A percentile compares a stretch with the other conserved stretches of the same genome.
These are phyloP conservation scores for Yasuhikotakia modesta DNA, from an alignment of 2,797 vertebrate genomes.

Conservation along the genomic window DNA sequence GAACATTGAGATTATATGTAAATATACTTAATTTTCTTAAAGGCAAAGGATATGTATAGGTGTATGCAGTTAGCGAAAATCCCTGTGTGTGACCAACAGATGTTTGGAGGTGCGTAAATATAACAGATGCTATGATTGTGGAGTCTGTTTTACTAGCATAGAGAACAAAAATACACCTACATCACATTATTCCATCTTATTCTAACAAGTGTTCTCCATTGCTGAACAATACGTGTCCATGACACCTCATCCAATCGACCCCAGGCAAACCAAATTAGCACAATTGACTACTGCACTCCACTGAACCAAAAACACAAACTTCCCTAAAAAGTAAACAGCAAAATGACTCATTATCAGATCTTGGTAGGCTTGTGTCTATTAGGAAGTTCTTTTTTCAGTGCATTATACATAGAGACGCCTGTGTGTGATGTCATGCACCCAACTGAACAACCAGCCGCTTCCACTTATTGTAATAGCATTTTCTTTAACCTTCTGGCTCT, in stretches of 20 bases:
- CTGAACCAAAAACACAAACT: constrained; percentile 33
- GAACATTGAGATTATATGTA: too few species aligned
- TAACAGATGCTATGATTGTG: too few species aligned
- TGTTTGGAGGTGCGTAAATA: too few species aligned
- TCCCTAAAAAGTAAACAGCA: constrained; percentile 33
- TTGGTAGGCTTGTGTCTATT: constrained; percentile 47
- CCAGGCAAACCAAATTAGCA: neutral
- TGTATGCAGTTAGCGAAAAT: too few species aligned
- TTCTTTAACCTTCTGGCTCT: constrained; percentile 29
- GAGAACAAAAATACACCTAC: neutral
- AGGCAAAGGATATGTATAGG: too few species aligned
- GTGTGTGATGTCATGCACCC: constrained; percentile 17
- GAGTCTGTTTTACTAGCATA: too few species aligned
- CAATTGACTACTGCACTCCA: neutral
- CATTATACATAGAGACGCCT: constrained; percentile 44
- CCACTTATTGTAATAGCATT: constrained; percentile 53
- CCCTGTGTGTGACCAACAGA: too few species aligned
- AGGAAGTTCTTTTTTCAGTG: constrained; percentile 49
- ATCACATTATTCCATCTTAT: neutral
- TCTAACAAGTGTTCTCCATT: neutral
- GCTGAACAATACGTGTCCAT: neutral
- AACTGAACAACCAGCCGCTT: constrained; percentile 7
- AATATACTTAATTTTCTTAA: too few species aligned
- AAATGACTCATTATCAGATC: constrained; percentile 41
- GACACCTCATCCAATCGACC: neutral